Evolutionary conservation across 2,888 invertebrate genomes (phyloP), one percentile per base, ranked within the genome.

Genomic region (Meiosimyza decipiens): DNA sequence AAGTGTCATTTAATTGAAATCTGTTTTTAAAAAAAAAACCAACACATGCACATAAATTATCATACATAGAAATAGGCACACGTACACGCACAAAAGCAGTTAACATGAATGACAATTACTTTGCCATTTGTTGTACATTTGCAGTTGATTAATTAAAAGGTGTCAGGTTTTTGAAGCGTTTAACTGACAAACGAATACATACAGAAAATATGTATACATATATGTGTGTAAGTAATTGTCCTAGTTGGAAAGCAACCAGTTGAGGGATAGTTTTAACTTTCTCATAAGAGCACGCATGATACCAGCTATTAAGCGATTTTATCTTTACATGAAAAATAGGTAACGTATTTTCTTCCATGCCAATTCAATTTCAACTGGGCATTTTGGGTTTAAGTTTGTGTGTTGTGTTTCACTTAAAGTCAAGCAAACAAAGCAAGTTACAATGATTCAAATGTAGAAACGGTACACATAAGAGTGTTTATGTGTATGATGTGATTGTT

Each of bases 91-190:
- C 16, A 47, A 6, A n/a, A 9, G 22, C 11, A 59, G 22, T 40
- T 40, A 40, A 50, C 57, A 59, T 67, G 62, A 52, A 60, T 54
- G 67, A 72, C 67, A 67, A 72, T 67, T 62, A 68, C 28, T 69
- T 69, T 68, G 16, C 54, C 62, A 67, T 72, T 67, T 72, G 67
- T 67, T 67, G 70, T 66, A 40, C 70, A 59, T 73, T 60, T 64
- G 28, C 52, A 66, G 65, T 66, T 71, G 71, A 73, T 67, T 71
- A 73, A 71, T 73, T 73, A 73, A 71, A 62, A 71, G 66, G 66
- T 73, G 73, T 73, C 71, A 71, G 50, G 67, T 62, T 63, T 67
- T 63, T 33, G 72, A 59, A 71, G 55, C 67, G 47, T 60, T 73
- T 71, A 71, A 71, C 49, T 47, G 18, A 64, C 22, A 62, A 63